These are phyloP conservation scores for Etheostoma spectabile DNA, from an alignment of 2,113 vertebrate species.

Conservation along the genomic window DNA sequence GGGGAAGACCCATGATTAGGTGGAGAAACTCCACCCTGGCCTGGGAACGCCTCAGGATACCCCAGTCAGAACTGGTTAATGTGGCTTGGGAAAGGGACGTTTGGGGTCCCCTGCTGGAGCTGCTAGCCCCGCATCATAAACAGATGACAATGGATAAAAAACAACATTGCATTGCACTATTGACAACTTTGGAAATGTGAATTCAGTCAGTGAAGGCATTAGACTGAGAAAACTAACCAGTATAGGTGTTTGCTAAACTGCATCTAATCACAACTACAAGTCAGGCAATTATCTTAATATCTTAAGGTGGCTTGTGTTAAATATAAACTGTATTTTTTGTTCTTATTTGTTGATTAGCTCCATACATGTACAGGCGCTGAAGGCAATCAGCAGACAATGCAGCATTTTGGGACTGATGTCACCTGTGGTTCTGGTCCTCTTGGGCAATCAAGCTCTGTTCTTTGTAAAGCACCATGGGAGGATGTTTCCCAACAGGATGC, in stretches of 20 bases:
- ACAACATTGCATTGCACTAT: background rate
- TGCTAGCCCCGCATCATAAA: no score
- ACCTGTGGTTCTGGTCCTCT: conserved; percentile 19
- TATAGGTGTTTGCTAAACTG: background rate
- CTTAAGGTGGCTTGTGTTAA: no score
- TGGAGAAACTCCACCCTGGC: no score
- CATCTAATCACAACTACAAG: background rate
- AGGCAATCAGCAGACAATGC: background rate
- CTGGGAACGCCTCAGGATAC: no score
- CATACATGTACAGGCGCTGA: background rate
- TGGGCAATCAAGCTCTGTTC: conserved; percentile 43
- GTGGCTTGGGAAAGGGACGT: no score
- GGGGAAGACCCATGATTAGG: no score
- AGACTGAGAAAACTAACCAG: background rate
- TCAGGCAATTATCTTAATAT: background rate
- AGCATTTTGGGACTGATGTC: background rate
- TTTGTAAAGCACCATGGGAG: conserved; percentile 42
- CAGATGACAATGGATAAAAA: background rate
- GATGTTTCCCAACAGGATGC: conserved; percentile 28
- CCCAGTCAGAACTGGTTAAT: no score
- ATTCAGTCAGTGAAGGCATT: background rate
- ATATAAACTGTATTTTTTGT: background rate
- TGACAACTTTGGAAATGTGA: background rate
- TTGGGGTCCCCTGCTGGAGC: no score
- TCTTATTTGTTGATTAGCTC: background rate